These are phyloP conservation scores for Aphidoletes aphidimyza DNA, from an alignment of 2,888 invertebrate genomes.

Conservation along the genomic window DNA sequence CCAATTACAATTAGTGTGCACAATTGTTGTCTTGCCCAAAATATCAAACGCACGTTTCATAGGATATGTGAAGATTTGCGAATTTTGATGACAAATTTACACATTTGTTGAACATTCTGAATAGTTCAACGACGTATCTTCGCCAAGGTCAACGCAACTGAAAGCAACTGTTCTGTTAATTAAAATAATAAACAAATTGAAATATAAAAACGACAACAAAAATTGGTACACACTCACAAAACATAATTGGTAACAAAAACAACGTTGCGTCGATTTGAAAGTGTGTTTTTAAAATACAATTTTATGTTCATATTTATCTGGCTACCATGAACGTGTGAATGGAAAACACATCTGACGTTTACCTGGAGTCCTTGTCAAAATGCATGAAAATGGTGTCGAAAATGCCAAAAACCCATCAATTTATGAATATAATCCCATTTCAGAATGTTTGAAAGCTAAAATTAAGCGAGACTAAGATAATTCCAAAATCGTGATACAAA, in stretches of 20 bases:
- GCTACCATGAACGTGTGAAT: too few relatives aligned
- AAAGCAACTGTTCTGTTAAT: constrained; percentile 11
- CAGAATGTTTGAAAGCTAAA: constrained; percentile 13
- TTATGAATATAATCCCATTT: background rate
- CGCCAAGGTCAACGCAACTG: constrained; percentile 14
- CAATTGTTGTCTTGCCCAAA: constrained; percentile 14
- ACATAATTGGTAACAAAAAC: background rate
- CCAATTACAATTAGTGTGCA: constrained; percentile 37
- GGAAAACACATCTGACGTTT: too few relatives aligned
- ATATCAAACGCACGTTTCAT: background rate
- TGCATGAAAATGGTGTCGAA: background rate
- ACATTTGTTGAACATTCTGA: background rate
- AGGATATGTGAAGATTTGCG: background rate
- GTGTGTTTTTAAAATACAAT: background rate
- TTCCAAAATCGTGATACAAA: constrained; percentile 16
- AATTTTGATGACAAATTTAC: background rate
- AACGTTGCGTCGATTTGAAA: background rate
- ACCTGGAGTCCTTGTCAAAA: too few relatives aligned
- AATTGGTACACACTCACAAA: too few relatives aligned
- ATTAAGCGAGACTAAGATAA: background rate
- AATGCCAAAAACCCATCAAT: background rate
- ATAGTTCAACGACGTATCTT: constrained; percentile 10
- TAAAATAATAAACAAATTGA: background rate
- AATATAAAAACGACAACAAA: background rate
- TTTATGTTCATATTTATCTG: background rate